Base-by-base conservation (phyloP, 2,888 invertebrate genomes). In the Drosophila meridiana region DNA sequence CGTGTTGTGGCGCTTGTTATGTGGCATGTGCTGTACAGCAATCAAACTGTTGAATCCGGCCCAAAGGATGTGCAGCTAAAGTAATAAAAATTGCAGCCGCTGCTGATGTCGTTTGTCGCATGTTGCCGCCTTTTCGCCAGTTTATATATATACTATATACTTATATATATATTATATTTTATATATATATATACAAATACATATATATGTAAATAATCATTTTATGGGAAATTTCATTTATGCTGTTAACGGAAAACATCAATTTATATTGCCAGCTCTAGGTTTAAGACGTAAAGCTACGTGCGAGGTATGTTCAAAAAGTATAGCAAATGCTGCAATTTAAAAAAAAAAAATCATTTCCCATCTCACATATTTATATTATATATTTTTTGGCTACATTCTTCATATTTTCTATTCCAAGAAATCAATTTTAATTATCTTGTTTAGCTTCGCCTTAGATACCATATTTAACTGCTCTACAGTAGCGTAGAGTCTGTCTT, bases 21-120 rank as follows among this genome's bases (percentile, higher is more conserved):
- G 57, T 61, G 52, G 63, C 47, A 13, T 71, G 43, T 64, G 64
- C 60, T 53, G 65, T 52, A 52, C 69, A 64, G 82, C 81, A 83
- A 72, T 83, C 81, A 83, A 81, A 81, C 81, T 84, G 84, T 81
- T 81, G 84, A 84, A 70, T 84, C 72, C 71, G 58, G 60, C 69
- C 69, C 64, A 83, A 79, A 83, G 64, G 67, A 69, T 63, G 63
- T 69, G 45, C 57, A 48, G 28, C 43, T 56, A 36, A 64, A 73
- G 34, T 65, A 62, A 65, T 64, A 65, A 64, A 65, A 78, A 77
- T 68, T 40, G 56, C 60, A 73, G 53, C 50, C 74, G 53, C 45
- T 69, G 62, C 57, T 59, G 50, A n/a, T 57, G 69, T 69, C 43
- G n/a, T n/a, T 47, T 26, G n/a, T n/a, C 13, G 42, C n/a, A 4